Base-by-base conservation (phyloP, 2,113 vertebrate genomes). In the Columbina picui region DNA sequence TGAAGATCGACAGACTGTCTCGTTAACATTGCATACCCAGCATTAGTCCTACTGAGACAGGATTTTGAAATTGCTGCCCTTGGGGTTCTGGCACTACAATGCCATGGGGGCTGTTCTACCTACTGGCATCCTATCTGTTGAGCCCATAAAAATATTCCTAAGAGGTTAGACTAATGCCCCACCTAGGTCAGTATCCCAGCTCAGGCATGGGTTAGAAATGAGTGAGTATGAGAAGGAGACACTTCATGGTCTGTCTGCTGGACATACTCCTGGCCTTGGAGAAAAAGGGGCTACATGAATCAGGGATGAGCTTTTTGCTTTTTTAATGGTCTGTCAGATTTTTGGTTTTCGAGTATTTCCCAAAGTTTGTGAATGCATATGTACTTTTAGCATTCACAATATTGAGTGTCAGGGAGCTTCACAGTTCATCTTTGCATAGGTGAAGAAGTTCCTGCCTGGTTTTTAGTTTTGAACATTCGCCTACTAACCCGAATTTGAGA, bases 341-440 rank as follows among this genome's bases (percentile, higher is more conserved):
- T 75, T 85, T 63, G 5, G 65, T 50, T 21, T 16, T 30, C n/a
- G 17, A 41, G 6, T 70, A 25, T 27, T 90, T 76, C 43, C 8
- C 7, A 13, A 18, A 55, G 59, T 29, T 34, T 63, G 18, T 59
- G 68, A 43, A 14, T 80, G n/a, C 18, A 2, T 14, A 9, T 0
- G 1, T 23, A 6, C 22, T 43, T 70, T 38, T 22, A 49, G 8
- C 5, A n/a, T 45, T 68, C 2, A 2, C 1, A 39, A 0, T 20
- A 1, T 27, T 18, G 43, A 20, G 0, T 55, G 12, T 39, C 41
- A 55, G 29, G 61, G 13, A 25, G 27, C n/a, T 79, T 22, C 38
- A 55, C 18, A 27, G 14, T 14, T 47, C 19, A 27, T 12, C 32
- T 47, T 53, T 57, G 26, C 19, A 13, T 26, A 68, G n/a, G 18